A percentile compares a stretch with the other conserved stretches of the same genome.
Evolutionary conservation across 1,140 invertebrate species (phyloP).

Genomic region (Drosophila arizonae): DNA sequence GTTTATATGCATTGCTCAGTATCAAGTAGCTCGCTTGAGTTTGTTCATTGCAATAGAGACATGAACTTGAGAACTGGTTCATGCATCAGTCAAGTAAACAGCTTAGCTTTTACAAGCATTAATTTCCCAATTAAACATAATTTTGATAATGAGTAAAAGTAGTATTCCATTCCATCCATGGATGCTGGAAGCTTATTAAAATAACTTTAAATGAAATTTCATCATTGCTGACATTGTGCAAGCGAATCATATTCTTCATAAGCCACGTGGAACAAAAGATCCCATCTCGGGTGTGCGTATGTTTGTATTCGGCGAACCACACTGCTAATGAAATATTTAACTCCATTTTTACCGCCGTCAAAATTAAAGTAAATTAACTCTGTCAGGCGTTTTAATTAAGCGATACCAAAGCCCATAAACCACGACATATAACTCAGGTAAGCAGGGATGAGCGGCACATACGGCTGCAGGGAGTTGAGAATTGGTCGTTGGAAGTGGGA

Average conservation of each 20-base stretch:
- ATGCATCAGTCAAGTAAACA: too few relatives aligned
- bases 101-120: too few relatives aligned
- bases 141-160: too few relatives aligned
- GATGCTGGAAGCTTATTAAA: too few relatives aligned
- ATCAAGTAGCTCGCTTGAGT: background rate
- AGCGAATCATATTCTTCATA: background rate
- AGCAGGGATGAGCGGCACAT: background rate
- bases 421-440: slow-evolving; percentile 18
- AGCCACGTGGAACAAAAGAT: background rate
- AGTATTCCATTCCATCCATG: too few relatives aligned
- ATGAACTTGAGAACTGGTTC: too few relatives aligned
- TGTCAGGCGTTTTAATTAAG: slow-evolving; percentile 66
- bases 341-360: slow-evolving; percentile 65
- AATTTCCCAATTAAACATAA: too few relatives aligned
- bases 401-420: slow-evolving; percentile 27
- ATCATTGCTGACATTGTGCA: too few relatives aligned
- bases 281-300: background rate
- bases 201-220: too few relatives aligned
- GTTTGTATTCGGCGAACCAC: slow-evolving; percentile 35
- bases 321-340: slow-evolving; percentile 72
- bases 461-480: background rate
- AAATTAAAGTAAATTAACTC: slow-evolving; percentile 72
- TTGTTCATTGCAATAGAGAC: background rate
- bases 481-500: background rate
- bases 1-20: too few relatives aligned